Percentiles rank a stretch among this genome's conserved stretches.
phyloP scores from a whole-genome alignment of 2,797 vertebrate genomes.

The Enteromius radiatus region DNA sequence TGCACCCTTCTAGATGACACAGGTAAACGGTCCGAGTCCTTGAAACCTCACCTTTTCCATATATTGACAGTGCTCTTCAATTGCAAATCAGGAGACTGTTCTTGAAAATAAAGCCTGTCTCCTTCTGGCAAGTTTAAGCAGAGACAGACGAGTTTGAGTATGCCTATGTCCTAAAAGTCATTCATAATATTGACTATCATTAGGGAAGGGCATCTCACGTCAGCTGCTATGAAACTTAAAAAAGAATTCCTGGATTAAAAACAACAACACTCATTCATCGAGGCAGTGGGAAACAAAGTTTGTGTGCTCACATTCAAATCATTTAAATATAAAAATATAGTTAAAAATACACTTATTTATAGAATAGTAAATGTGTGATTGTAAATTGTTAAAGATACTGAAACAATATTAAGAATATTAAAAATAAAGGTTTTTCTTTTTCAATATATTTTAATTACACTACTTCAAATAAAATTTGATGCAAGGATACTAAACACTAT shows the following conservation, averaged over 20 bases:
- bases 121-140: slow-evolving; percentile 66
- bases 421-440: neutral
- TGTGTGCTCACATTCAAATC: neutral
- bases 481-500: neutral
- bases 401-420: neutral
- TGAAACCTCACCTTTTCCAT: slow-evolving; percentile 63
- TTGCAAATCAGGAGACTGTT: slow-evolving; percentile 59
- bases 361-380: neutral
- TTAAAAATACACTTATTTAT: neutral
- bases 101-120: slow-evolving; percentile 54
- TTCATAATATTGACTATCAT: slow-evolving; percentile 94
- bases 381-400: neutral
- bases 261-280: neutral
- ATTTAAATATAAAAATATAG: neutral
- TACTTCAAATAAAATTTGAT: neutral
- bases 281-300: neutral
- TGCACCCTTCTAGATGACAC: slow-evolving; percentile 63
- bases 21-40: slow-evolving; percentile 69
- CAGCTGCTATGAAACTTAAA: slow-evolving; percentile 64
- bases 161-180: slow-evolving; percentile 85
- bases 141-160: slow-evolving; percentile 69
- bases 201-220: slow-evolving; percentile 89
- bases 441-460: neutral
- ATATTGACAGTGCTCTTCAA: slow-evolving; percentile 63
- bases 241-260: slow-evolving; percentile 25